Conservation (phyloP, 2,797 vertebrate genomes). For the Thamnophis elegans region DNA sequence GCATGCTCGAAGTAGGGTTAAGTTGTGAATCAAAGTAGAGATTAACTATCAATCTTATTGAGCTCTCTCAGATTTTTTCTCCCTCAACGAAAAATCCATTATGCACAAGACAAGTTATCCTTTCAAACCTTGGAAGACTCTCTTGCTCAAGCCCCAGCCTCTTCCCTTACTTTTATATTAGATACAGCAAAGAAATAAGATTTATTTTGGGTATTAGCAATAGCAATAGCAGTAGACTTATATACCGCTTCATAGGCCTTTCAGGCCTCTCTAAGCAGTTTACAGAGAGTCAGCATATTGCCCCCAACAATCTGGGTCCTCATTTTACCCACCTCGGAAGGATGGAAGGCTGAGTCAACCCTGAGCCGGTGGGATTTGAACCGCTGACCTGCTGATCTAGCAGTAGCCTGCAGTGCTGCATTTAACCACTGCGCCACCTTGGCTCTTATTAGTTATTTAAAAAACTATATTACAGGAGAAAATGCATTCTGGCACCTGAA, state of each 20-base stretch:
- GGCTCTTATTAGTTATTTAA: not conserved
- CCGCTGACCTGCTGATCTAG: too few species aligned
- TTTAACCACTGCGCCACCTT: too few species aligned
- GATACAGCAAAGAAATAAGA: not conserved
- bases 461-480: not conserved
- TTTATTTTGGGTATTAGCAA: too few species aligned
- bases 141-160: not conserved
- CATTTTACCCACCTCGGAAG: too few species aligned
- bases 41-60: constrained; percentile 35
- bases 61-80: constrained; percentile 17
- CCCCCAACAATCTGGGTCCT: too few species aligned
- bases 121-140: constrained; percentile 22
- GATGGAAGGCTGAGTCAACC: too few species aligned
- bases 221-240: too few species aligned
- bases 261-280: too few species aligned
- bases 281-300: too few species aligned
- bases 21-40: constrained; percentile 39
- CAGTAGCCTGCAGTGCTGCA: too few species aligned
- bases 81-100: constrained; percentile 11
- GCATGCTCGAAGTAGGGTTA: constrained; percentile 37
- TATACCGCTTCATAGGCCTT: too few species aligned
- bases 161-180: constrained; percentile 41
- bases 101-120: constrained; percentile 43
- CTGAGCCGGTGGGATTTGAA: too few species aligned
- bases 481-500: not conserved